Conservation (phyloP, 2,113 vertebrate species). For the Menidia beryllina region DNA sequence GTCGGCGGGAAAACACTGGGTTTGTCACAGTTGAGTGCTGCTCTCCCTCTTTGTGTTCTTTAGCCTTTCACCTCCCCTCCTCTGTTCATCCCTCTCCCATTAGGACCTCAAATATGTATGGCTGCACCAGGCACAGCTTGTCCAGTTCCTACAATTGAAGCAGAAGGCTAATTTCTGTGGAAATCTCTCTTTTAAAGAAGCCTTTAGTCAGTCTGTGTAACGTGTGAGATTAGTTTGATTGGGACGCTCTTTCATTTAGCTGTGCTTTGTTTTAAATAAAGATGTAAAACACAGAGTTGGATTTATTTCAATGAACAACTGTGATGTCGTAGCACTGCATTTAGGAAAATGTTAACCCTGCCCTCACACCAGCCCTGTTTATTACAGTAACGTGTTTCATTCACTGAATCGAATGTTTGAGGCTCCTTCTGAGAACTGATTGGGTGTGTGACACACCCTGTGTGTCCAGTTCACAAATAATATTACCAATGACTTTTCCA, state of each 20-base stretch:
- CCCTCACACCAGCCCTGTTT: constrained; percentile 8
- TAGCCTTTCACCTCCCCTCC: constrained; percentile 2
- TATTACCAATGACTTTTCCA: constrained; percentile 40
- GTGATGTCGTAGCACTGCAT: constrained; percentile 60
- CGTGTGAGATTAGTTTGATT: not conserved
- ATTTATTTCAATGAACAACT: too few species aligned
- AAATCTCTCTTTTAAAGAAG: constrained; percentile 9
- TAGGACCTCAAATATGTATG: constrained; percentile 8
- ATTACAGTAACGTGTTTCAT: constrained; percentile 27
- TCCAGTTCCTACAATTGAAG: constrained; percentile 1
- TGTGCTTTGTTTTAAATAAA: constrained; percentile 29
- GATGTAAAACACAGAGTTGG: too few species aligned
- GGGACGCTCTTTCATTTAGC: constrained; percentile 19
- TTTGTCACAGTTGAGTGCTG: too few species aligned
- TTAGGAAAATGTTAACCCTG: constrained; percentile 66
- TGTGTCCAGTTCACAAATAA: constrained; percentile 27
- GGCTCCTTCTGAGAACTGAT: constrained; percentile 26
- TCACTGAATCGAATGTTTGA: constrained; percentile 21
- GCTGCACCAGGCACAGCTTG: constrained; percentile 9
- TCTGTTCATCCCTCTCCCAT: constrained; percentile 26
- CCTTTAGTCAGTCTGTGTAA: not conserved
- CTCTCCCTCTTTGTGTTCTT: constrained; percentile 6
- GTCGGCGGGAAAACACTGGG: too few species aligned
- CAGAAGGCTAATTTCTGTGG: constrained; percentile 23
- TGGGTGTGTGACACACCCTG: constrained; percentile 33